A percentile compares a stretch with the other conserved stretches of the same genome.
phyloP scores from a whole-genome alignment of 2,888 invertebrate genomes.

The Sympetrum striolatum region DNA sequence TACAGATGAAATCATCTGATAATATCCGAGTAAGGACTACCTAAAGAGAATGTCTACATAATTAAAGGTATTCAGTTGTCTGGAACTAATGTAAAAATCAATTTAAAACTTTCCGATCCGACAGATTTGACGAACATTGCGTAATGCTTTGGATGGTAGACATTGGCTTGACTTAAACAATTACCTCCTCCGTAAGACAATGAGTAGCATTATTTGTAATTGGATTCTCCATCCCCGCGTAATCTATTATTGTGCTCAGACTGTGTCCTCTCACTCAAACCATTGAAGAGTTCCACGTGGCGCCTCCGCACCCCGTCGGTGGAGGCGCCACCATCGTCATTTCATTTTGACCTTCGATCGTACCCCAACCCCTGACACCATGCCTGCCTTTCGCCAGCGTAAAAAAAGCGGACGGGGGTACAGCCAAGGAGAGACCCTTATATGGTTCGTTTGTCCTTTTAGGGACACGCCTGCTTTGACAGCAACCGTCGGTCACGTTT shows the following conservation, averaged over 20 bases:
- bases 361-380: not conserved
- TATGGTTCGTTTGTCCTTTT: constrained; percentile 23
- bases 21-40: too few relatives aligned
- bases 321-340: constrained; percentile 24
- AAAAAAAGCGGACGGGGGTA: not conserved
- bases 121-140: too few relatives aligned
- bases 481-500: not conserved
- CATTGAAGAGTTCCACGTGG: constrained; percentile 35
- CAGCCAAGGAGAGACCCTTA: not conserved
- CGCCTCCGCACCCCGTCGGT: constrained; percentile 1
- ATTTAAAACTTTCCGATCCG: too few relatives aligned
- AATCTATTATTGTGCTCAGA: not conserved
- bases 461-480: not conserved
- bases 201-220: too few relatives aligned
- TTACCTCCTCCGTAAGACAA: too few relatives aligned
- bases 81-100: too few relatives aligned
- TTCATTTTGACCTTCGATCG: constrained; percentile 40
- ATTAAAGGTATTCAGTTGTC: too few relatives aligned
- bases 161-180: too few relatives aligned
- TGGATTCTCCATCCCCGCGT: too few relatives aligned
- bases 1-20: too few relatives aligned
- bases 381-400: not conserved
- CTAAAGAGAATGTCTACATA: too few relatives aligned
- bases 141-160: too few relatives aligned
- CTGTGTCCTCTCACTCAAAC: not conserved